Base-by-base conservation (phyloP, 2,888 invertebrate genomes). In the Scaeva pyrastri region DNA sequence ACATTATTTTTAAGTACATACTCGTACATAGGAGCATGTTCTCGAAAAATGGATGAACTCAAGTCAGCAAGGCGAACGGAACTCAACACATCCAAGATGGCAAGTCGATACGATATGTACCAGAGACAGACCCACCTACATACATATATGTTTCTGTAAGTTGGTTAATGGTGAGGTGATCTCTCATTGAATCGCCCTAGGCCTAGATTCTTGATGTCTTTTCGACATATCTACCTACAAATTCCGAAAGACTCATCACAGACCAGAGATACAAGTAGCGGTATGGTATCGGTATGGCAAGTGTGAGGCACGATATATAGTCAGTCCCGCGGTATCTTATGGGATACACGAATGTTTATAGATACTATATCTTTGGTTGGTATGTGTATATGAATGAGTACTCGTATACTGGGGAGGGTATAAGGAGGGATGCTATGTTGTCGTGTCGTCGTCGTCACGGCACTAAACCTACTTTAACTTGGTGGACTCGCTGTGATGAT, bases 1-100 rank as follows among this genome's bases (percentile, higher is more conserved):
- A 58, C 75, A 66, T 60, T 31, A 26, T 66, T 75, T 71, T 75
- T 71, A 68, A 64, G 64, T 74, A 79, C 36, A 43, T 16, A 31
- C 31, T 48, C 36, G 31, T 26, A 64, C 62, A 36, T 39, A 62
- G 68, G 55, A 77, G 85, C 76, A 80, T 55, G 68, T 80, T 85
- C 76, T 76, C 70, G 62, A 73, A 36, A 58, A 80, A 68, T 72
- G 60, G 16, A 79, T 78, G 68, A 70, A 48, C 56, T 71, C 60
- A 48, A 58, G 50, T 55, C 74, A 60, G n/a, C 31, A 60, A 19
- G 14, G 19, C 36, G 12, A 58, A 64, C 56, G 21, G 58, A 73
- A 39, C 68, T 80, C 60, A 62, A 58, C 36, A 66, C 71, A 76
- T 72, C 62, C 50, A 64, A 76, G 71, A 82, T 75, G 68, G 58